These are phyloP conservation scores for Drosophila oshimai DNA, from an alignment of 1,140 invertebrate genomes.

Conservation along the genomic window DNA sequence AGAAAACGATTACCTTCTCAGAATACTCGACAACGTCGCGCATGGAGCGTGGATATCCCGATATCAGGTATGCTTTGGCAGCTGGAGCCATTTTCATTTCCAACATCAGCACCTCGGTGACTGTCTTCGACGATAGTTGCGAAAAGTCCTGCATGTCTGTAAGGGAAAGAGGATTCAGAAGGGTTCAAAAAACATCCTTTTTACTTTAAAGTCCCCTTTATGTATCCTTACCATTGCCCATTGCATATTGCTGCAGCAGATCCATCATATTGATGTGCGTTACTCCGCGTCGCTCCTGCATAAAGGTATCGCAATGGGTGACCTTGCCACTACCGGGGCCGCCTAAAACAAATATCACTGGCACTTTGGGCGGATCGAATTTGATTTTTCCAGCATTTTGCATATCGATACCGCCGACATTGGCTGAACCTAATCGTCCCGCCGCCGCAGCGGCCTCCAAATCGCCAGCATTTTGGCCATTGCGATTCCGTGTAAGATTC, in stretches of 20 bases:
- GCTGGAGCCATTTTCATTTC: constrained; percentile 96
- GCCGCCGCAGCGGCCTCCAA: constrained; percentile 24
- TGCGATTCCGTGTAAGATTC: constrained; percentile 78
- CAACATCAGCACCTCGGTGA: constrained; percentile 94
- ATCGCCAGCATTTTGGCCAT: constrained; percentile 54
- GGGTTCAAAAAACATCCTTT: neutral
- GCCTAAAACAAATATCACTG: constrained; percentile 93
- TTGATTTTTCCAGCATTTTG: constrained; percentile 90
- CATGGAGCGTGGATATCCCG: constrained; percentile 97
- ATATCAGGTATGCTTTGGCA: constrained; percentile 96
- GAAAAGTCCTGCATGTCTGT: constrained; percentile 93
- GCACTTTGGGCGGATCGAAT: constrained; percentile 91
- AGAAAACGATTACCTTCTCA: constrained; percentile 89
- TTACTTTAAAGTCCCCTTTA: neutral
- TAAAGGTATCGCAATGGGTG: constrained; percentile 94
- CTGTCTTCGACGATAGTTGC: constrained; percentile 91
- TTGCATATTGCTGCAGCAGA: constrained; percentile 92
- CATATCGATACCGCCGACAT: constrained; percentile 83
- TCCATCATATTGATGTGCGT: constrained; percentile 96
- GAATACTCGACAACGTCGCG: constrained; percentile 94
- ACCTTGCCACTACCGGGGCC: constrained; percentile 96
- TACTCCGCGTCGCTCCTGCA: constrained; percentile 91
- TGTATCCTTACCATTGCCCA: constrained; percentile 89
- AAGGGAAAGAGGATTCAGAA: neutral
- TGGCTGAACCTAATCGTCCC: constrained; percentile 46